phyloP scores from a whole-genome alignment of 2,113 vertebrate species.

The Nibea coibor region DNA sequence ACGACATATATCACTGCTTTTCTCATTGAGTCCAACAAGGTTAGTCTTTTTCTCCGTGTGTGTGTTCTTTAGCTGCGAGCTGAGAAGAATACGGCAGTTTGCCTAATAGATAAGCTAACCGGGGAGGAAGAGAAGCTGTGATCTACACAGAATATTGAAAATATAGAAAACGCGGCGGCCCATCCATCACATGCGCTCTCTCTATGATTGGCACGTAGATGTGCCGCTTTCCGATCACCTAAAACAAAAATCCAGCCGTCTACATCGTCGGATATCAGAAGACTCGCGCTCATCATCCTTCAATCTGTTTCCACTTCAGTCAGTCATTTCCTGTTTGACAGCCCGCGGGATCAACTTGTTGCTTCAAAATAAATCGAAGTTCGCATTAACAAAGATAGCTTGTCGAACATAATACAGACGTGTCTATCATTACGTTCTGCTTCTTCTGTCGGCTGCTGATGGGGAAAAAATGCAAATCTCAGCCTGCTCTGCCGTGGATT shows the following conservation, averaged over 20 bases:
- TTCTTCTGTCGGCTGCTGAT: neutral
- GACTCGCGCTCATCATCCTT: neutral
- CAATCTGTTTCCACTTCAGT: slow-evolving; percentile 8
- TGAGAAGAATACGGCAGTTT: slow-evolving; percentile 51
- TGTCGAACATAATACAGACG: neutral
- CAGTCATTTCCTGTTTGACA: slow-evolving; percentile 8
- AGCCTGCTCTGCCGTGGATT: neutral
- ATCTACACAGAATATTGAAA: slow-evolving; percentile 34
- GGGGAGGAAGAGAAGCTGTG: slow-evolving; percentile 31
- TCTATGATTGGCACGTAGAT: neutral
- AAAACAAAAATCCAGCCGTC: slow-evolving; percentile 2
- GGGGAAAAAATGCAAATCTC: neutral
- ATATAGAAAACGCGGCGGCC: neutral
- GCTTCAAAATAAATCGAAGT: slow-evolving; percentile 21
- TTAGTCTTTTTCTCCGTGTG: slow-evolving; percentile 47
- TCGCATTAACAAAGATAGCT: slow-evolving; percentile 7
- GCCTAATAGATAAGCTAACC: slow-evolving; percentile 66
- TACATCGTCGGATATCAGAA: neutral
- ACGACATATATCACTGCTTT: slow-evolving; percentile 66
- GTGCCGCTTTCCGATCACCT: slow-evolving; percentile 16
- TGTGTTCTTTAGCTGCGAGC: slow-evolving; percentile 63
- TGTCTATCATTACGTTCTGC: neutral
- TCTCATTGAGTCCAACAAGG: slow-evolving; percentile 74
- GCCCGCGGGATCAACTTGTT: slow-evolving; percentile 33
- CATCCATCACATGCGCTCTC: slow-evolving; percentile 34